A percentile compares a stretch with the other conserved stretches of the same genome.
Conservation (phyloP, 2,113 vertebrate species). For the Cyanoramphus novaezelandiae region DNA sequence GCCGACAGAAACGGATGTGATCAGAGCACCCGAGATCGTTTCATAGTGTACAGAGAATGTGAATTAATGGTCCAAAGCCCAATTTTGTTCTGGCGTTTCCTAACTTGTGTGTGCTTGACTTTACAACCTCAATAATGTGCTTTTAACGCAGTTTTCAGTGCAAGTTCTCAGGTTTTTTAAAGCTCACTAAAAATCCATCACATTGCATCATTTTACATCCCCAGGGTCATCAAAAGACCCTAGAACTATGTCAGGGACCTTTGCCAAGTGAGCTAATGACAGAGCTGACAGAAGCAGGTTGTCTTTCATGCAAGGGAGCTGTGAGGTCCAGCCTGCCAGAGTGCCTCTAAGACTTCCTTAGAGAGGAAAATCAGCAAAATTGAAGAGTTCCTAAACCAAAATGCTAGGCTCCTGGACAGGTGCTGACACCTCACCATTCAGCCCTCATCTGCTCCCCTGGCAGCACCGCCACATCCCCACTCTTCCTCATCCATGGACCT, state of each 20-base stretch:
- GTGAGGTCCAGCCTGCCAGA: neutral
- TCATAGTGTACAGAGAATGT: neutral
- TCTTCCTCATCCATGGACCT: neutral
- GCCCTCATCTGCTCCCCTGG: neutral
- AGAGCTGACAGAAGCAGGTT: neutral
- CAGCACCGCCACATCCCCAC: accelerated
- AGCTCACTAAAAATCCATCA: conserved; percentile 22
- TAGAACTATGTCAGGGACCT: neutral
- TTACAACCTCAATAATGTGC: neutral
- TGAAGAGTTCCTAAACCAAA: neutral
- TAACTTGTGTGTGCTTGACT: neutral
- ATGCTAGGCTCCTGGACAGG: neutral
- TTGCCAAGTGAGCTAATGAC: conserved; percentile 15
- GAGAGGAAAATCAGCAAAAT: neutral
- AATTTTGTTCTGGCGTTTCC: neutral
- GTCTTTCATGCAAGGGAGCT: neutral
- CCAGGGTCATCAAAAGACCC: neutral
- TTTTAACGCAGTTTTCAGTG: conserved; percentile 3
- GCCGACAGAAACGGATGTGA: neutral
- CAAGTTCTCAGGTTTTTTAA: neutral
- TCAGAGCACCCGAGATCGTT: neutral
- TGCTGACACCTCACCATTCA: neutral
- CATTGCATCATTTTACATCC: neutral
- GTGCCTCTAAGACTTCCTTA: neutral
- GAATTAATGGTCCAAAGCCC: neutral